Evolutionary conservation across 2,888 invertebrate genomes (phyloP).

Genomic region (Cephus sareptanus): DNA sequence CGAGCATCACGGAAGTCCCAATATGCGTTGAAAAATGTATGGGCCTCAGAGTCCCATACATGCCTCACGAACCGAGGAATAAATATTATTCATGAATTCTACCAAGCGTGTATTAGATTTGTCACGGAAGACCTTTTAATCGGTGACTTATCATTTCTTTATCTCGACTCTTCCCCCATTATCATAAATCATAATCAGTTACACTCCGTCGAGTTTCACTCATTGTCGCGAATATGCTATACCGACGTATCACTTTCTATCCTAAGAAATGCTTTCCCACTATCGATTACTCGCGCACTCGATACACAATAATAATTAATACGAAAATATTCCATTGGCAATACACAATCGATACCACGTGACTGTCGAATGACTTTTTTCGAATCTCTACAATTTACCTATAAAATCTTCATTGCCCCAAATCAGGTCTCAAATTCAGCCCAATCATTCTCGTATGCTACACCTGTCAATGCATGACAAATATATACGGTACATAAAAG

Average conservation of each 20-base stretch:
- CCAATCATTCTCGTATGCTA: neutral
- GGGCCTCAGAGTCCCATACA: neutral
- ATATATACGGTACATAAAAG: neutral
- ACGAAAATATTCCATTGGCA: neutral
- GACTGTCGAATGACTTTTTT: neutral
- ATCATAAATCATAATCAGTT: neutral
- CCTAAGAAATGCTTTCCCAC: neutral
- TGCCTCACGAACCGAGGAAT: neutral
- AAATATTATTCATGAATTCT: neutral
- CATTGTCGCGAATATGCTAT: neutral
- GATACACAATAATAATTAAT: neutral
- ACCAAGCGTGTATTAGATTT: neutral
- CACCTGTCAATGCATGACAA: neutral
- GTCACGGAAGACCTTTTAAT: neutral
- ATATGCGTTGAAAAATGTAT: neutral
- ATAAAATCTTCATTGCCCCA: neutral
- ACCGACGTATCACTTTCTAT: neutral
- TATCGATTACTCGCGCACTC: neutral
- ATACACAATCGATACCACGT: neutral
- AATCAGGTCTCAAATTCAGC: neutral
- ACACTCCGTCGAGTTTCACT: neutral
- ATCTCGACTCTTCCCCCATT: neutral
- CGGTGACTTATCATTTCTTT: neutral
- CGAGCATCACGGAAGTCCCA: neutral
- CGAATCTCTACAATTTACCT: neutral